phyloP scores from a whole-genome alignment of 37 sponge, comb jelly and placozoan genomes.

The Aphrocallistes beatrix region DNA sequence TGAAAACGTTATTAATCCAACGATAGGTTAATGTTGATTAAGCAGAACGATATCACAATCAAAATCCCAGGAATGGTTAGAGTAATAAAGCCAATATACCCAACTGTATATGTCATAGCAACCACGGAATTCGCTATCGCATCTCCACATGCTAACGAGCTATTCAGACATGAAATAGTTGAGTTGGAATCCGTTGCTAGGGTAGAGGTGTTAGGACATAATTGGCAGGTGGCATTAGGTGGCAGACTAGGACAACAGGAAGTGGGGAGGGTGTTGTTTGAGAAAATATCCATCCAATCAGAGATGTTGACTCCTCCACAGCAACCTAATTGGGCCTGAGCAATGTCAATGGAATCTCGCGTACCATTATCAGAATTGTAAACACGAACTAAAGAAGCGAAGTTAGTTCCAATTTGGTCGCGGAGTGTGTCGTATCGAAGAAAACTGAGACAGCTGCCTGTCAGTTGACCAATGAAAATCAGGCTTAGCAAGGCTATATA shows the following conservation, averaged over 20 bases:
- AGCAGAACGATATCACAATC: neutral
- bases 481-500: neutral
- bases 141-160: neutral
- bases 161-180: neutral
- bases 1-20: neutral
- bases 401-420: neutral
- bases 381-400: neutral
- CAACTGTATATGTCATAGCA: neutral
- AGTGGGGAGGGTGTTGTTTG: neutral
- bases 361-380: neutral
- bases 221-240: neutral
- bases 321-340: neutral
- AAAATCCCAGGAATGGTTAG: neutral
- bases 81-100: neutral
- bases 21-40: neutral
- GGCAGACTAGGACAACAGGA: neutral
- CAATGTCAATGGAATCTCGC: neutral
- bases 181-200: neutral
- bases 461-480: neutral
- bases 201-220: neutral
- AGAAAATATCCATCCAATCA: neutral
- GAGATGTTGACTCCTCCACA: conserved; percentile 9
- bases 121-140: neutral
- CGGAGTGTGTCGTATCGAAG: neutral
- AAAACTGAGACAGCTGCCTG: neutral